Evolutionary conservation across 2,888 invertebrate genomes (phyloP).

Genomic region (Idaea biselata): DNA sequence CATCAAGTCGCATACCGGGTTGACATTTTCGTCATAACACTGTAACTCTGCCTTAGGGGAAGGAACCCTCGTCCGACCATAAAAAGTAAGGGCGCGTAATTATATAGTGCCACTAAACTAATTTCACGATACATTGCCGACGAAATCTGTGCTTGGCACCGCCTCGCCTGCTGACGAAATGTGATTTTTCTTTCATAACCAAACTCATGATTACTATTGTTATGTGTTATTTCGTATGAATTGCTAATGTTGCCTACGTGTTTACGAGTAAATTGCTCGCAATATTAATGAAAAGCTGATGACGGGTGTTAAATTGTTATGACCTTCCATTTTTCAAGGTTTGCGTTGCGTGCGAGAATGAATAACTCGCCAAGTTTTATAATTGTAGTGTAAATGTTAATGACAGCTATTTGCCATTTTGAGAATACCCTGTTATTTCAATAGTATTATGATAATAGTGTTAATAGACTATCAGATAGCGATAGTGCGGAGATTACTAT

Average conservation of each 20-base stretch:
- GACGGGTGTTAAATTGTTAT: constrained; percentile 47
- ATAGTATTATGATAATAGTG: neutral
- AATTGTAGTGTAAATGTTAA: constrained; percentile 32
- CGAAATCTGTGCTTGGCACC: constrained; percentile 80
- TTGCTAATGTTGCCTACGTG: constrained; percentile 62
- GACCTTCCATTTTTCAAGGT: constrained; percentile 52
- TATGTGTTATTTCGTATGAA: constrained; percentile 74
- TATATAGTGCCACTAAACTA: constrained; percentile 81
- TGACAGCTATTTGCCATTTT: constrained; percentile 24
- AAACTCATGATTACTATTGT: constrained; percentile 74
- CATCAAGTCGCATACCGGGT: constrained; percentile 76
- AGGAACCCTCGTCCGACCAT: constrained; percentile 59
- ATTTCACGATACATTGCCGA: constrained; percentile 81
- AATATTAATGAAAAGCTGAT: constrained; percentile 57
- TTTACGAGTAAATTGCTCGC: constrained; percentile 51
- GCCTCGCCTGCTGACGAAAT: constrained; percentile 65
- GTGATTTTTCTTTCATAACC: constrained; percentile 70
- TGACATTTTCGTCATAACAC: constrained; percentile 79
- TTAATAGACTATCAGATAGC: neutral
- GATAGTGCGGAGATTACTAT: neutral
- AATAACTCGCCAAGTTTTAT: constrained; percentile 30
- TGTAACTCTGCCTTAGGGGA: constrained; percentile 35
- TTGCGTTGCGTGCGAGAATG: constrained; percentile 30
- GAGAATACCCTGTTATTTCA: constrained; percentile 8
- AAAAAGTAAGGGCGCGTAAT: constrained; percentile 77